These are phyloP conservation scores for Phymatocera aterrima DNA, from an alignment of 2,888 invertebrate species.

Conservation along the genomic window DNA sequence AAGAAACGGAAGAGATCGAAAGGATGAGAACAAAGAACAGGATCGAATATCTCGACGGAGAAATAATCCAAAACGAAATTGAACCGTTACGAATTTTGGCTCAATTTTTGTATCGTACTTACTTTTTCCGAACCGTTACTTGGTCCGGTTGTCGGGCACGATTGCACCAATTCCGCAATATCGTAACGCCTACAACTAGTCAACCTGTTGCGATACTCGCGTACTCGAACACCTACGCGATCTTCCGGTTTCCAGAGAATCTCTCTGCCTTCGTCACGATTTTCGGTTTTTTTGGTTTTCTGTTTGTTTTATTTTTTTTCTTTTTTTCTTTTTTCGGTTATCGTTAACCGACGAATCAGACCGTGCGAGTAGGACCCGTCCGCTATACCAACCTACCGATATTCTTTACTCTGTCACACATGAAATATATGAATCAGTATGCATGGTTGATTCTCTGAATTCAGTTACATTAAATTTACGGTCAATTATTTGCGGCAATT, in stretches of 20 bases:
- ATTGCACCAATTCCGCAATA: background rate
- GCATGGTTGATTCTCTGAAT: background rate
- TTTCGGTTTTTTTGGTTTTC: no score
- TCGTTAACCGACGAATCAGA: background rate
- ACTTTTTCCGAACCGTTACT: background rate
- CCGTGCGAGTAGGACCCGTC: background rate
- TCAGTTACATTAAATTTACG: constrained; percentile 13
- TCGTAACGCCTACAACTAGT: background rate
- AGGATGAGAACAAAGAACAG: background rate
- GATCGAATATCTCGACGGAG: background rate
- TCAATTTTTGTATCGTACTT: background rate
- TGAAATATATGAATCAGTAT: no score
- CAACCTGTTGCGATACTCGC: background rate
- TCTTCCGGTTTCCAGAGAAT: constrained; percentile 30
- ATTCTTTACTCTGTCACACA: background rate
- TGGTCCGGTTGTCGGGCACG: background rate
- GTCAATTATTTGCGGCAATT: constrained; percentile 16
- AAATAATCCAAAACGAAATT: background rate
- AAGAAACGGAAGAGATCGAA: background rate
- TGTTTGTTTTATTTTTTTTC: background rate
- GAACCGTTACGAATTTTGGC: constrained; percentile 20
- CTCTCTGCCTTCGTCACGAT: constrained; percentile 5
- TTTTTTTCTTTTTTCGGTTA: background rate
- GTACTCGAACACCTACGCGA: background rate
- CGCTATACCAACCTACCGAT: background rate